Percentiles rank a stretch among this genome's conserved stretches.
Evolutionary conservation across 2,888 invertebrate genomes (phyloP).

Genomic region (Tetramorium bicarinatum): DNA sequence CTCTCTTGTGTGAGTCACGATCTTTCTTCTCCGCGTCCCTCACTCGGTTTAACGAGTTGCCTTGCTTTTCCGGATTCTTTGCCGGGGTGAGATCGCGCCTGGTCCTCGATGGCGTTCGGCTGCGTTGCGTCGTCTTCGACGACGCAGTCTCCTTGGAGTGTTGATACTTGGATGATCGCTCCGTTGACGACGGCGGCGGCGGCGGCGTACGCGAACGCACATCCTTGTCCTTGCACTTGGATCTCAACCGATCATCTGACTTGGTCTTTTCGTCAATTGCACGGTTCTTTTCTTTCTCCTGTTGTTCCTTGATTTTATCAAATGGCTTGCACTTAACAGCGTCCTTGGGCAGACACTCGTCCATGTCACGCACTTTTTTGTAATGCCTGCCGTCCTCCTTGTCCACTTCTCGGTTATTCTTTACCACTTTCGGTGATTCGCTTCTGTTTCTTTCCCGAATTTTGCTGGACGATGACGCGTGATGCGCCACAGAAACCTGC

Average conservation of each 20-base stretch:
- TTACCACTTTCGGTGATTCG: constrained; percentile 81
- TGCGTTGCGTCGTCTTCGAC: constrained; percentile 78
- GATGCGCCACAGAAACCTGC: constrained; percentile 70
- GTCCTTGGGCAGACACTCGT: constrained; percentile 75
- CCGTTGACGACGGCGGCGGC: constrained; percentile 68
- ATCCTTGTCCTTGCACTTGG: constrained; percentile 83
- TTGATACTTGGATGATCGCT: constrained; percentile 80
- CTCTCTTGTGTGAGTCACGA: constrained; percentile 81
- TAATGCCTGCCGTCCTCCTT: constrained; percentile 79
- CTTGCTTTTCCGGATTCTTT: constrained; percentile 79
- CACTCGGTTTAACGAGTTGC: constrained; percentile 71
- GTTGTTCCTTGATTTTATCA: constrained; percentile 80
- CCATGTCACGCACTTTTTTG: constrained; percentile 73
- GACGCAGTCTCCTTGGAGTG: constrained; percentile 77
- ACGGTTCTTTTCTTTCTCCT: constrained; percentile 79
- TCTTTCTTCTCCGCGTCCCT: constrained; percentile 82
- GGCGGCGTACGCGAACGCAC: constrained; percentile 84
- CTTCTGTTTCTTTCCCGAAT: constrained; percentile 82
- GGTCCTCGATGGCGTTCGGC: constrained; percentile 80
- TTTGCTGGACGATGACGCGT: constrained; percentile 68
- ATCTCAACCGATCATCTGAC: constrained; percentile 81
- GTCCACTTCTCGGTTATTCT: constrained; percentile 68
- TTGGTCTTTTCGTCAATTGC: constrained; percentile 79
- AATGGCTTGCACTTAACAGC: constrained; percentile 72
- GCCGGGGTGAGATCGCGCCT: constrained; percentile 78